Percentiles rank a stretch among this genome's conserved stretches.
Conservation (phyloP, 2,797 vertebrate genomes). For the Tapirus indicus region DNA sequence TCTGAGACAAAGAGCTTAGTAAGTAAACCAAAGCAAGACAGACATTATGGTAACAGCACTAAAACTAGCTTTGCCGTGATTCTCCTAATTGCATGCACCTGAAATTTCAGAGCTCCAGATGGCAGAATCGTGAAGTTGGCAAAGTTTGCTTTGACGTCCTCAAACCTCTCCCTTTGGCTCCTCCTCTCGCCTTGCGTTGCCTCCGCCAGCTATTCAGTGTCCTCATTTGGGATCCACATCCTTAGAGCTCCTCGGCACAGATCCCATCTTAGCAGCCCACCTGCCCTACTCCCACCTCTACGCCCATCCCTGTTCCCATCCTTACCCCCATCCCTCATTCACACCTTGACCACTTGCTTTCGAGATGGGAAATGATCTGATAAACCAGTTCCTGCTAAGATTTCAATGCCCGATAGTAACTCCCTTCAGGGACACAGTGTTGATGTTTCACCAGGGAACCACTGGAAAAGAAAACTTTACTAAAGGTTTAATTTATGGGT, state of each 20-base stretch:
- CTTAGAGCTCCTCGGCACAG: background rate
- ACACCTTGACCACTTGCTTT: background rate
- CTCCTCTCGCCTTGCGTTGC: background rate
- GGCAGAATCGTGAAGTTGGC: background rate
- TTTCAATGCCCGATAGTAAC: background rate
- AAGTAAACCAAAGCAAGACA: slow-evolving; percentile 46
- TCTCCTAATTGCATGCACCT: background rate
- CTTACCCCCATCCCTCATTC: background rate
- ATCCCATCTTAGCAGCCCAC: background rate
- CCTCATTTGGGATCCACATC: background rate
- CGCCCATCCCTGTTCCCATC: background rate
- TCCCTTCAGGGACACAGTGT: background rate
- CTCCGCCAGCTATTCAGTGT: background rate
- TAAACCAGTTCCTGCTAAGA: background rate
- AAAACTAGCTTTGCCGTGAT: background rate
- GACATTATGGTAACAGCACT: background rate
- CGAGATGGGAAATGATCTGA: background rate
- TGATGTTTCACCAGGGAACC: background rate
- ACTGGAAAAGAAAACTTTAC: background rate
- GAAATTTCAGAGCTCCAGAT: slow-evolving; percentile 16
- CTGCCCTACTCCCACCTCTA: rapidly evolving
- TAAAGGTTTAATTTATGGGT: background rate
- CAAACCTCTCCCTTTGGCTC: background rate
- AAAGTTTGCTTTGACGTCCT: background rate
- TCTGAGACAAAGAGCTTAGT: slow-evolving; percentile 39